A percentile compares a stretch with the other conserved stretches of the same genome.
These are phyloP conservation scores for Drusus annulatus DNA, from an alignment of 1,140 invertebrate species.

Conservation along the genomic window DNA sequence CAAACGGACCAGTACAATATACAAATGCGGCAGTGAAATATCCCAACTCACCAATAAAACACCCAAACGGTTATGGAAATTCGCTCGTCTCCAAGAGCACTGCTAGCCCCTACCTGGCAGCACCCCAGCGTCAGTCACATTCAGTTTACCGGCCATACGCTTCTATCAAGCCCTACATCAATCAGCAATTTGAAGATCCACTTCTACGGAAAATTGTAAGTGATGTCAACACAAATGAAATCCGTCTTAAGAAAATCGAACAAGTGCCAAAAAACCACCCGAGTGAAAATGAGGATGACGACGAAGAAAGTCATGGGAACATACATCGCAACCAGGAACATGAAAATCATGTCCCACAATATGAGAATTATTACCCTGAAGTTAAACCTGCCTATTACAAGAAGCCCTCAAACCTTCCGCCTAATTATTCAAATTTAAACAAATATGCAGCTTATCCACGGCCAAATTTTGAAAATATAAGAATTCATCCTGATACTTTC, in stretches of 20 bases:
- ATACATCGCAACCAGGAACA: conserved; percentile 60
- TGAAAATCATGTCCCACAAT: conserved; percentile 63
- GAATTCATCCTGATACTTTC: conserved; percentile 67
- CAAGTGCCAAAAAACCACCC: conserved; percentile 63
- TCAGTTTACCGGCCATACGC: conserved; percentile 68
- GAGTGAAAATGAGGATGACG: conserved; percentile 62
- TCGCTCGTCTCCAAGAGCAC: neutral
- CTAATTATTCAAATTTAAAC: conserved; percentile 63
- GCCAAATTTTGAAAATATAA: conserved; percentile 64
- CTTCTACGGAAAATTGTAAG: conserved; percentile 65
- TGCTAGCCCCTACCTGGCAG: neutral
- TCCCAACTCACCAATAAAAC: neutral
- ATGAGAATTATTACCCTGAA: conserved; percentile 66
- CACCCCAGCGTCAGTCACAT: neutral
- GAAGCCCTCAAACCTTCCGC: conserved; percentile 55
- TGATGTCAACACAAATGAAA: conserved; percentile 64
- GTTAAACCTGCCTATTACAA: conserved; percentile 65
- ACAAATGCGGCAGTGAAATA: no score
- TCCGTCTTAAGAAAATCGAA: conserved; percentile 64
- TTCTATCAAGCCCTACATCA: conserved; percentile 63
- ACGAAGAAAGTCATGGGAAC: conserved; percentile 47
- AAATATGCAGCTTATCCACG: conserved; percentile 66
- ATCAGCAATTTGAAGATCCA: conserved; percentile 66
- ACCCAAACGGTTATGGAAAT: conserved; percentile 37
- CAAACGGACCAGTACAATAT: no score